Base-by-base conservation (phyloP, 53 echinoderm and acorn worm species). In the Pentamera pediparva region DNA sequence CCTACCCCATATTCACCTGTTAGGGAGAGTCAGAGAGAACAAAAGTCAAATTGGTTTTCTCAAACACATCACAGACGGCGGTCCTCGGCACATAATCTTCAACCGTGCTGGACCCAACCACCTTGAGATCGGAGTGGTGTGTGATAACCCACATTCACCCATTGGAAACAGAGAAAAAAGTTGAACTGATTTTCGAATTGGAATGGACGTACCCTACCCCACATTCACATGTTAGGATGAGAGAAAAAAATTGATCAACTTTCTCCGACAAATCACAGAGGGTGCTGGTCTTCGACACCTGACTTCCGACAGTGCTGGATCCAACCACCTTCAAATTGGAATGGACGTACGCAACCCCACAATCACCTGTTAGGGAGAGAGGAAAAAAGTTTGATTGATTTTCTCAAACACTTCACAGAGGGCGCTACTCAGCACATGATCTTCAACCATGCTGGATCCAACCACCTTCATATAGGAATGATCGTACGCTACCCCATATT, bases 191-290 rank as follows among this genome's bases (percentile, higher is more conserved):
- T n/a, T n/a, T 89, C 33, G 61, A 48, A 56, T 93, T 93, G 6
- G 93, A 93, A 62, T 93, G 93, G 35, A 93, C 69, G 73, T 89
- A 93, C 17, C 74, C 52, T 1, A 93, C 80, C 5, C 93, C 89
- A 79, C 93, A 93, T 39, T 86, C 89, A 74, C 78, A 89, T 93
- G n/a, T n/a, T n/a, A n/a, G n/a, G n/a, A n/a, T n/a, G n/a, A n/a
- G n/a, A n/a, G n/a, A n/a, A 78, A 6, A 75, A 59, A 71, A 37
- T 2, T 27, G 3, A n/a, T 45, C 10, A 12, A 45, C 17, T 12
- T 83, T 40, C 29, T 89, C 89, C 69, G 77, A 93, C 70, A 93
- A 89, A 58, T 93, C 89, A 33, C 62, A 38, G 36, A 89, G 56
- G 17, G 93, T 89, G n/a, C n/a, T n/a, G 26, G 80, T 79, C 47